Evolutionary conservation across 2,113 vertebrate species (phyloP).

Genomic region (Pagrus major): DNA sequence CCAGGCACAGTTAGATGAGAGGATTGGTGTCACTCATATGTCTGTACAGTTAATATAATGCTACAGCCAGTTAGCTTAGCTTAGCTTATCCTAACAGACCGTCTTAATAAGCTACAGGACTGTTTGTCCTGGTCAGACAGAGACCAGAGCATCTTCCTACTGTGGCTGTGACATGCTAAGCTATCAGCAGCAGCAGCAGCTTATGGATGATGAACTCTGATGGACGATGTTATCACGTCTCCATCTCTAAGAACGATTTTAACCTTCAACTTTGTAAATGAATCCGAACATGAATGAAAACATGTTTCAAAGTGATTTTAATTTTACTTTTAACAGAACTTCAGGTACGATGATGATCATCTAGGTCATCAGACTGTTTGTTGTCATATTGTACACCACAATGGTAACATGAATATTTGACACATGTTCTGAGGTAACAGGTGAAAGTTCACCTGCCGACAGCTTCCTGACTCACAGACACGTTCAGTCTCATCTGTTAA

Average conservation of each 20-base stretch:
- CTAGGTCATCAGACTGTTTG: neutral
- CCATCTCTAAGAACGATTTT: neutral
- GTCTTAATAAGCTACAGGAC: neutral
- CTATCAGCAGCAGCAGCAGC: neutral
- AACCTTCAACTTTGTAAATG: neutral
- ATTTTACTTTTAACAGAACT: too few relatives aligned
- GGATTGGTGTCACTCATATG: neutral
- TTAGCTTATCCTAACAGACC: neutral
- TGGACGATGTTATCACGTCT: too few relatives aligned
- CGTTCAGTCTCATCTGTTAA: too few relatives aligned
- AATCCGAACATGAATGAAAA: neutral
- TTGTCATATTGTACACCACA: too few relatives aligned
- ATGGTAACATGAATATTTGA: too few relatives aligned
- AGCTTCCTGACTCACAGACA: too few relatives aligned
- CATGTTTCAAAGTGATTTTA: too few relatives aligned
- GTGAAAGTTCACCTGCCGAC: too few relatives aligned
- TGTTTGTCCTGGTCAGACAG: neutral
- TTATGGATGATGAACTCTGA: neutral
- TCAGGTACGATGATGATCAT: too few relatives aligned
- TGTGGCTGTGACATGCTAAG: neutral
- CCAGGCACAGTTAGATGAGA: neutral
- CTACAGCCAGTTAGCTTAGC: neutral
- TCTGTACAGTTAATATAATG: neutral
- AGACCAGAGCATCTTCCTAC: neutral
- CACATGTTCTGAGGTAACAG: too few relatives aligned